A percentile compares a stretch with the other conserved stretches of the same genome.
Evolutionary conservation across 2,888 invertebrate species (phyloP).

Genomic region (Desoria tigrina): DNA sequence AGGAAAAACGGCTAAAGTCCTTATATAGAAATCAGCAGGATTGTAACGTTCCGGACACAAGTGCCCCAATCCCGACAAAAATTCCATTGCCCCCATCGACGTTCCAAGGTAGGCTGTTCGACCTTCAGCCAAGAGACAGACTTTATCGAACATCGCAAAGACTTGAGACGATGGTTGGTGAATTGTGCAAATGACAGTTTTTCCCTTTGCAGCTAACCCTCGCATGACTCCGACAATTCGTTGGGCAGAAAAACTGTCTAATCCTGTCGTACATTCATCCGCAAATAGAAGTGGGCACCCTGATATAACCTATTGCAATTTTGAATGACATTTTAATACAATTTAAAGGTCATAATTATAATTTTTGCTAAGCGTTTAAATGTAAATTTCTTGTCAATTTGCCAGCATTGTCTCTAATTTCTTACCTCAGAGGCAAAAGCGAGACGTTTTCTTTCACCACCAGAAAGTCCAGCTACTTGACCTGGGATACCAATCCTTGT

Average conservation of each 20-base stretch:
- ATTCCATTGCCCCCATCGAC: constrained; percentile 56
- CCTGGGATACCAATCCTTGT: constrained; percentile 77
- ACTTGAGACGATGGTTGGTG: constrained; percentile 63
- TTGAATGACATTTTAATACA: background rate
- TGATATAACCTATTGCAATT: constrained; percentile 57
- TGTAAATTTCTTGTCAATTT: constrained; percentile 12
- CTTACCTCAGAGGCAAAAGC: constrained; percentile 88
- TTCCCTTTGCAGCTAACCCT: constrained; percentile 58
- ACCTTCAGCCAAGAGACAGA: constrained; percentile 59
- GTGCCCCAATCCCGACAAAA: constrained; percentile 56
- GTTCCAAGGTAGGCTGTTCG: constrained; percentile 61
- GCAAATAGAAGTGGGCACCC: constrained; percentile 61
- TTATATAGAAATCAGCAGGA: constrained; percentile 58
- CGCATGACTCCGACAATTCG: constrained; percentile 55
- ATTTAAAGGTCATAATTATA: background rate
- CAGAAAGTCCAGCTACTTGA: constrained; percentile 79
- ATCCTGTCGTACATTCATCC: constrained; percentile 63
- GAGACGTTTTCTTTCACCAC: constrained; percentile 88
- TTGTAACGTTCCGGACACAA: constrained; percentile 59
- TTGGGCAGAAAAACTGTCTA: constrained; percentile 51
- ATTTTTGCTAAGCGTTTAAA: background rate
- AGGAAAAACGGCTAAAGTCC: constrained; percentile 59
- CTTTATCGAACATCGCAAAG: constrained; percentile 59
- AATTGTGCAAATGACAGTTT: constrained; percentile 62
- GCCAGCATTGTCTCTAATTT: too few species aligned